Conservation (phyloP, 92 coral and sea anemone genomes). For the Bergia puertoricense region DNA sequence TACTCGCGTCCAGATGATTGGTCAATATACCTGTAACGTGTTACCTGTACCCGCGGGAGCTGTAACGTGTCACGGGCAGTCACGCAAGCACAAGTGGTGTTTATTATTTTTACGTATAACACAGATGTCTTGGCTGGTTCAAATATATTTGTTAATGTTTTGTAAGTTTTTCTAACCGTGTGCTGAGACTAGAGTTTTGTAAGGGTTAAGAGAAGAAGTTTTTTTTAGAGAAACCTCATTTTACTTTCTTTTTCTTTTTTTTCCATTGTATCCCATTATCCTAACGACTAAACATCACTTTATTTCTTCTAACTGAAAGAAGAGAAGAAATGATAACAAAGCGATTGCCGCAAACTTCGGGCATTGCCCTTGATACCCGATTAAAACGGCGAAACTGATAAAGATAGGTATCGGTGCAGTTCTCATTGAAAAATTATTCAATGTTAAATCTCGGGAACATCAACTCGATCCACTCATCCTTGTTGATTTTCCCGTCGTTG, state of each 20-base stretch:
- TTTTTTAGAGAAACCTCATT: background rate
- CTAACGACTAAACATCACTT: background rate
- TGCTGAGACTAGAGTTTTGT: too few relatives aligned
- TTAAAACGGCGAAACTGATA: background rate
- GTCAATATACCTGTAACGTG: background rate
- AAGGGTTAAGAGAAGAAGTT: background rate
- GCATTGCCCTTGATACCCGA: background rate
- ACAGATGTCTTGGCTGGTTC: too few relatives aligned
- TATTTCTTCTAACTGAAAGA: background rate
- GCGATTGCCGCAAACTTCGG: background rate
- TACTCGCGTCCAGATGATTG: background rate
- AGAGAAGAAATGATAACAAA: too few relatives aligned
- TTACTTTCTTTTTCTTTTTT: too few relatives aligned
- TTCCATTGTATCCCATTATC: background rate
- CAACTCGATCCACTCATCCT: slow-evolving; percentile 97
- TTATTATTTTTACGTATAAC: background rate
- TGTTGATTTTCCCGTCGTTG: slow-evolving; percentile 91
- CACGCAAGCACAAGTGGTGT: background rate
- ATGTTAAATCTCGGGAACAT: slow-evolving; percentile 99
- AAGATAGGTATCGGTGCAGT: background rate
- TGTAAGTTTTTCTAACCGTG: too few relatives aligned
- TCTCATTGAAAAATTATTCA: slow-evolving; percentile 51
- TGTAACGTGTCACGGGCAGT: background rate
- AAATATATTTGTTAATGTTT: too few relatives aligned
- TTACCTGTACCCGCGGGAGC: too few relatives aligned